A percentile compares a stretch with the other conserved stretches of the same genome.
Evolutionary conservation across 1,140 invertebrate species (phyloP).

Genomic region (Arctopsyche grandis): DNA sequence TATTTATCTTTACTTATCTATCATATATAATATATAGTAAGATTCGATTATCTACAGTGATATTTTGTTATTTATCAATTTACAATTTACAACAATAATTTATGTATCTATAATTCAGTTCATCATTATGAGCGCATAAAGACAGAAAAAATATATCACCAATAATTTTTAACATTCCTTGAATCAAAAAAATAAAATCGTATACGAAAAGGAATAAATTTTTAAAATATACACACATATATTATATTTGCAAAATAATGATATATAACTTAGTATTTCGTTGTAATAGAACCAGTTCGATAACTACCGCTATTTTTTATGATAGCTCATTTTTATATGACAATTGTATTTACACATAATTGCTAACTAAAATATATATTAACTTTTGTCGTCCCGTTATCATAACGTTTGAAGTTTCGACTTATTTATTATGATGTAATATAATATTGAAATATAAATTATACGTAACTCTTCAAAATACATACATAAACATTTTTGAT

Average conservation of each 20-base stretch:
- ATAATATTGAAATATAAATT: no score
- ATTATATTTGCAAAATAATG: not conserved
- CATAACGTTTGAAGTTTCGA: no score
- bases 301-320: no score
- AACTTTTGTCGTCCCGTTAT: no score
- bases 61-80: slow-evolving; percentile 19
- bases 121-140: slow-evolving; percentile 15
- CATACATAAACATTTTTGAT: no score
- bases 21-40: no score
- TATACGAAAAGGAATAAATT: not conserved
- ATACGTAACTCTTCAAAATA: no score
- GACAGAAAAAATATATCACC: not conserved
- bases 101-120: slow-evolving; percentile 30
- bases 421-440: no score
- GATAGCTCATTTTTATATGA: no score
- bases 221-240: no score
- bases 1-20: slow-evolving; percentile 17
- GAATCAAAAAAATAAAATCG: slow-evolving; percentile 4
- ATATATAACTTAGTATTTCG: not conserved
- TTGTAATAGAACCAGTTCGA: not conserved
- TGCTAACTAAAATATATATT: no score
- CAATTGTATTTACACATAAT: no score
- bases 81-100: slow-evolving; percentile 37
- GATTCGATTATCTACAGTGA: slow-evolving; percentile 37
- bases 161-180: not conserved